Evolutionary conservation across 2,888 invertebrate genomes (phyloP), one percentile per base, ranked within the genome.

Genomic region (Microdon myrmicae): DNA sequence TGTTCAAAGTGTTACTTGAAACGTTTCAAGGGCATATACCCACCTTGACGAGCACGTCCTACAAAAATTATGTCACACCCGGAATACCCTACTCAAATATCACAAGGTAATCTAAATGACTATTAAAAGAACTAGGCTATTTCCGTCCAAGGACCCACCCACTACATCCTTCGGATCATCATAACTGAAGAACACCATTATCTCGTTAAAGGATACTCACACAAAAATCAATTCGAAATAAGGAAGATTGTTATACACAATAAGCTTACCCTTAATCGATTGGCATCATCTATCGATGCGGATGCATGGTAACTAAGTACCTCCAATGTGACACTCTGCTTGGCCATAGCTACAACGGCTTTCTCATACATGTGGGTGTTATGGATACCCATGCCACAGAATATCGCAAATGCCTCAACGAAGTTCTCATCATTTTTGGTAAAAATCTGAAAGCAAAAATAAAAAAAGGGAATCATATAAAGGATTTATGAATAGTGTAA

Each of bases 311-410:
- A 96, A 79, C 95, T 95, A 72, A 96, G 83, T 68, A 86, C 86
- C 83, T 96, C 96, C 72, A 96, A 82, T 3, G 96, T 96, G 67
- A 96, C 96, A 75, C 91, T 93, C 80, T 96, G 96, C 78, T 96
- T 96, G 53, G 96, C 96, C 89, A 96, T 96, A 10, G 96, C 93
- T 59, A 92, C 92, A 77, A 94, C 89, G 26, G 95, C 96, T 80
- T 90, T 94, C 81, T 96, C 96, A 77, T 96, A 96, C 94, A 95
- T 96, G 78, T 94, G 92, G 44, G 95, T 96, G 77, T 96, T 96
- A 81, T 96, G 93, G 64, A 96, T 95, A 45, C 96, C 96, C 90
- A 96, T 93, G 22, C 96, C 96, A 82, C 95, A 96, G 82, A 96
- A 96, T 73, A 96, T 96, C 67, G 96, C 94, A 81, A 96, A 96